phyloP scores from a whole-genome alignment of 2,888 invertebrate genomes.

The Dyspetes luteomarginatus region DNA sequence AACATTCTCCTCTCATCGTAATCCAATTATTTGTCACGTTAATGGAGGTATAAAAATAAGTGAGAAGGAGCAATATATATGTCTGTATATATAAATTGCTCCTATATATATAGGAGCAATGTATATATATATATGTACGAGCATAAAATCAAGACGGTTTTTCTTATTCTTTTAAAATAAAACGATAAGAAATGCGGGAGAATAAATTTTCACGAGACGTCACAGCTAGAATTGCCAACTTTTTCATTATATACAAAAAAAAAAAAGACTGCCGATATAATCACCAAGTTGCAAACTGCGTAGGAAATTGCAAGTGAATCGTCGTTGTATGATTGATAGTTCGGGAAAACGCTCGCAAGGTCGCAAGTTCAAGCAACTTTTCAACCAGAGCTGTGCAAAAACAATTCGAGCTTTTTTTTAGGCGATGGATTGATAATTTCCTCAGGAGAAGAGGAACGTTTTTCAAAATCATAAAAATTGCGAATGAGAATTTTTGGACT shows the following conservation, averaged over 20 bases:
- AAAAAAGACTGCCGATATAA: not conserved
- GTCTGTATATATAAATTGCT: no score
- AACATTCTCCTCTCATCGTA: conserved; percentile 7
- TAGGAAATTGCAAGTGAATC: not conserved
- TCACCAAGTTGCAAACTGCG: not conserved
- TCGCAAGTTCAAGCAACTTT: not conserved
- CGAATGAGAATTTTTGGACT: not conserved
- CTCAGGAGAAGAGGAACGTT: conserved; percentile 24
- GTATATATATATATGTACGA: not conserved
- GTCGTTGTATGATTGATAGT: not conserved
- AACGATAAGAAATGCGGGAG: no score
- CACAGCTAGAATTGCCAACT: no score
- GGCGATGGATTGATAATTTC: conserved; percentile 10
- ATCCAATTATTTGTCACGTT: conserved; percentile 46
- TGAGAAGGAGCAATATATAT: not conserved
- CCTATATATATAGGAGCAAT: no score
- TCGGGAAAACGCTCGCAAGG: not conserved
- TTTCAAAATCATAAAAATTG: not conserved
- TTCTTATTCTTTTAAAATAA: no score
- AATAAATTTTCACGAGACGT: no score
- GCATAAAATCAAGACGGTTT: not conserved
- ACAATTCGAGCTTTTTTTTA: not conserved
- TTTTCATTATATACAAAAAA: no score
- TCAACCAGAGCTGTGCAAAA: conserved; percentile 4
- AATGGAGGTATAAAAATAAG: conserved; percentile 32